Conservation (phyloP, 2,888 invertebrate species). For the Andrena marginata region DNA sequence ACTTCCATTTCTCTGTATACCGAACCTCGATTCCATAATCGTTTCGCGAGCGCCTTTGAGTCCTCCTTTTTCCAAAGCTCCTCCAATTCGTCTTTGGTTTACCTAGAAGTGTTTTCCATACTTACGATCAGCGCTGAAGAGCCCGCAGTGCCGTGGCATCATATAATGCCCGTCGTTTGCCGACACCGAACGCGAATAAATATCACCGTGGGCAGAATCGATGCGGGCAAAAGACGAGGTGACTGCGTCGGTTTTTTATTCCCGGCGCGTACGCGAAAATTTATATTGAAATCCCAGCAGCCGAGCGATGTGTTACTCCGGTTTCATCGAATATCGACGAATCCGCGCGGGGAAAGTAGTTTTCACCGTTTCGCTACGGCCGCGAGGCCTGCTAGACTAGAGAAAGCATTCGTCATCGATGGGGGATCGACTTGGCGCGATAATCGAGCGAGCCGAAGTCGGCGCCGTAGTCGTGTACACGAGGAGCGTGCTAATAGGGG, state of each 20-base stretch:
- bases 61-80: too few species aligned
- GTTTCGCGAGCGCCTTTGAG: too few species aligned
- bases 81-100: too few species aligned
- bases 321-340: conserved; percentile 40
- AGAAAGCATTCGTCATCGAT: conserved; percentile 26
- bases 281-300: conserved; percentile 49
- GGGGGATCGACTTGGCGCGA: conserved; percentile 28
- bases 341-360: conserved; percentile 23
- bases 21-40: too few species aligned
- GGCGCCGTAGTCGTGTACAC: background rate
- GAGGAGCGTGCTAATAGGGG: conserved; percentile 25
- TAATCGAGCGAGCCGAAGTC: conserved; percentile 10
- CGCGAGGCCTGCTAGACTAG: background rate
- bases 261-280: conserved; percentile 41
- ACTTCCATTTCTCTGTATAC: too few species aligned
- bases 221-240: conserved; percentile 32
- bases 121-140: background rate
- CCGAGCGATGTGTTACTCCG: background rate
- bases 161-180: conserved; percentile 1
- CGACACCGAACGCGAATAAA: conserved; percentile 18
- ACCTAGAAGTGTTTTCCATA: background rate
- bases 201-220: conserved; percentile 19
- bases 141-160: background rate
- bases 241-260: conserved; percentile 46
- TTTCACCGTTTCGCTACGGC: background rate